These are phyloP conservation scores for Scaptomyza montana DNA, from an alignment of 1,140 invertebrate species.

Conservation along the genomic window DNA sequence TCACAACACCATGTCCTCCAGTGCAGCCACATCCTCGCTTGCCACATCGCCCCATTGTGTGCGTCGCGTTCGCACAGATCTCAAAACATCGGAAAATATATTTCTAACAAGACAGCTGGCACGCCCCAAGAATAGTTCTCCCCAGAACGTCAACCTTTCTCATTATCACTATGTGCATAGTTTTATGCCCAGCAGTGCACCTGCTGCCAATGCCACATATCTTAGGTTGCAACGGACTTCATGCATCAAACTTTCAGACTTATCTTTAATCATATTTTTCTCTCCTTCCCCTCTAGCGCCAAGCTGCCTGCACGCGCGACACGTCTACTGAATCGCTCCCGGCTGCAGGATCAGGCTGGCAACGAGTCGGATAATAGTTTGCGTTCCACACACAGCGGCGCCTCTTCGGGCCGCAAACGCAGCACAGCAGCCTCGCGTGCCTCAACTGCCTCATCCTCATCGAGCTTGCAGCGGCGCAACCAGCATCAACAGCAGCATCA, in stretches of 20 bases:
- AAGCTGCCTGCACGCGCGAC: slow-evolving; percentile 81
- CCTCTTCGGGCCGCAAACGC: slow-evolving; percentile 50
- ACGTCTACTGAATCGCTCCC: slow-evolving; percentile 79
- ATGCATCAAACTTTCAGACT: background rate
- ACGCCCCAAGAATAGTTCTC: slow-evolving; percentile 54
- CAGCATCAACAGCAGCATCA: slow-evolving; percentile 44
- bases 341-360: slow-evolving; percentile 71
- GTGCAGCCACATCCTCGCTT: slow-evolving; percentile 25
- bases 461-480: slow-evolving; percentile 69
- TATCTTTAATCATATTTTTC: background rate
- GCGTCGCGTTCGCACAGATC: slow-evolving; percentile 82
- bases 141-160: slow-evolving; percentile 57
- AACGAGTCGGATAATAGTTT: slow-evolving; percentile 76
- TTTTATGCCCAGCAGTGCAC: slow-evolving; percentile 66
- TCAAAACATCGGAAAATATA: slow-evolving; percentile 79
- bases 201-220: slow-evolving; percentile 64
- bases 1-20: slow-evolving; percentile 20
- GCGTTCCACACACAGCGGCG: slow-evolving; percentile 65
- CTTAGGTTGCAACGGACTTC: slow-evolving; percentile 51
- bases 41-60: slow-evolving; percentile 83
- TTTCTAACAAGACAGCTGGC: slow-evolving; percentile 53
- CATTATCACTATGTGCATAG: slow-evolving; percentile 36
- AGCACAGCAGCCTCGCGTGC: slow-evolving; percentile 70
- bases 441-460: slow-evolving; percentile 71
- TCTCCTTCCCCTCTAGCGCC: slow-evolving; percentile 60